A percentile compares a stretch with the other conserved stretches of the same genome.
Evolutionary conservation across 1,140 invertebrate genomes (phyloP).

Genomic region (Lethrus apterus): DNA sequence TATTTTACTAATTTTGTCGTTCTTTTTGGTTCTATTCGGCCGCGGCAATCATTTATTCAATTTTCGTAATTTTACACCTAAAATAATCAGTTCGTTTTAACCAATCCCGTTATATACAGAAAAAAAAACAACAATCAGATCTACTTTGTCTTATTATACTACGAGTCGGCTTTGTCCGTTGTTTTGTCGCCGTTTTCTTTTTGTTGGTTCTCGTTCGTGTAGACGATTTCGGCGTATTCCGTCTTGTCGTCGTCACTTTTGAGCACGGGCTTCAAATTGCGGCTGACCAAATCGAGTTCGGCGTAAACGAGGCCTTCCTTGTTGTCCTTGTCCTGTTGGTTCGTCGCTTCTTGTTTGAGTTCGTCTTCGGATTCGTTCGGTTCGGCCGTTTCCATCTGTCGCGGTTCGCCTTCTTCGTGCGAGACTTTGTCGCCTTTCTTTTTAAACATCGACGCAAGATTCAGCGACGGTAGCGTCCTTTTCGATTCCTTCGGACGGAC

Average conservation of each 20-base stretch:
- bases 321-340: slow-evolving; percentile 23
- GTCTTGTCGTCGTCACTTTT: slow-evolving; percentile 47
- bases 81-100: no score
- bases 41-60: no score
- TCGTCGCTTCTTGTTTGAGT: slow-evolving; percentile 17
- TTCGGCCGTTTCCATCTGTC: slow-evolving; percentile 28
- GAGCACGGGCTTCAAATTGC: slow-evolving; percentile 37
- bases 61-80: no score
- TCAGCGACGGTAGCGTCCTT: slow-evolving; percentile 21
- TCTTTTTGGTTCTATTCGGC: no score
- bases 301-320: slow-evolving; percentile 52
- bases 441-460: slow-evolving; percentile 30
- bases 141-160: no score
- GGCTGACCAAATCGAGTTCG: slow-evolving; percentile 47
- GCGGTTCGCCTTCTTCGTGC: slow-evolving; percentile 16
- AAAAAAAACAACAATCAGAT: no score
- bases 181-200: slow-evolving; percentile 19
- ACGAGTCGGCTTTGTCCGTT: no score
- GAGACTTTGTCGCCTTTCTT: slow-evolving; percentile 32
- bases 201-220: slow-evolving; percentile 31
- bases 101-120: no score
- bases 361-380: slow-evolving; percentile 27
- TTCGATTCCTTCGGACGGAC: slow-evolving; percentile 36
- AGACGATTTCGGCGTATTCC: slow-evolving; percentile 56
- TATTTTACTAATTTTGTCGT: no score